These are phyloP conservation scores for Lutjanus erythropterus DNA, from an alignment of 2,113 vertebrate species.

Conservation along the genomic window DNA sequence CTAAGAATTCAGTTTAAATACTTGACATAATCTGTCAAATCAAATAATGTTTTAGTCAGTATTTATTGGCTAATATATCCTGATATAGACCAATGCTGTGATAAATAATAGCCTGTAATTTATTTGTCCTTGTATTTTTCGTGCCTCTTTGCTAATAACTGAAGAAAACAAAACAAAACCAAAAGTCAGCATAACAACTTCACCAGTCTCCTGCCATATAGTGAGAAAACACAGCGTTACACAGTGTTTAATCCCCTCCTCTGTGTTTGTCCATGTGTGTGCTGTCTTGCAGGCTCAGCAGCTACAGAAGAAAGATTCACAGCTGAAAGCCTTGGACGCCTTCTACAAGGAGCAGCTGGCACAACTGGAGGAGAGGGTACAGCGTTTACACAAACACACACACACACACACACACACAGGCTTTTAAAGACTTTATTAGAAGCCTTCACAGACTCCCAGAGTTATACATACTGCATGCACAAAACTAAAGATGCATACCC, in stretches of 20 bases:
- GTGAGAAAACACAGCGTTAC: constrained; percentile 7
- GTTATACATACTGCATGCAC: background rate
- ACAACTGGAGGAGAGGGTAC: constrained; percentile 91
- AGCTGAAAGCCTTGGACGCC: constrained; percentile 85
- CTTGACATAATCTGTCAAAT: too few species aligned
- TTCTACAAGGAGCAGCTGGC: constrained; percentile 93
- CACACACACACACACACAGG: constrained; percentile 1
- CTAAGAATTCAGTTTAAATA: too few species aligned
- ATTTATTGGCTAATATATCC: too few species aligned
- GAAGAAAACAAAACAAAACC: background rate
- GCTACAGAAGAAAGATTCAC: constrained; percentile 88
- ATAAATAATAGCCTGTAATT: too few species aligned
- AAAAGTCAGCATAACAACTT: background rate
- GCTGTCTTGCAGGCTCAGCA: constrained; percentile 83
- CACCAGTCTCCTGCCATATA: background rate
- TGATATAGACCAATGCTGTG: too few species aligned
- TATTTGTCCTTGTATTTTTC: too few species aligned
- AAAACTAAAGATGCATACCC: background rate
- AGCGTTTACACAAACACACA: constrained; percentile 30
- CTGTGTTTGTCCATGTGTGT: constrained; percentile 30
- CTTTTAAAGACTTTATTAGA: constrained; percentile 17
- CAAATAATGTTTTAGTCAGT: too few species aligned
- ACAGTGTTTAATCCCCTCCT: constrained; percentile 15
- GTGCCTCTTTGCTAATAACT: too few species aligned
- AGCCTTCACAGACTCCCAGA: constrained; percentile 21